Evolutionary conservation across 1,140 invertebrate genomes (phyloP), one percentile per base, ranked within the genome.

Genomic region (Listronotus bonariensis): DNA sequence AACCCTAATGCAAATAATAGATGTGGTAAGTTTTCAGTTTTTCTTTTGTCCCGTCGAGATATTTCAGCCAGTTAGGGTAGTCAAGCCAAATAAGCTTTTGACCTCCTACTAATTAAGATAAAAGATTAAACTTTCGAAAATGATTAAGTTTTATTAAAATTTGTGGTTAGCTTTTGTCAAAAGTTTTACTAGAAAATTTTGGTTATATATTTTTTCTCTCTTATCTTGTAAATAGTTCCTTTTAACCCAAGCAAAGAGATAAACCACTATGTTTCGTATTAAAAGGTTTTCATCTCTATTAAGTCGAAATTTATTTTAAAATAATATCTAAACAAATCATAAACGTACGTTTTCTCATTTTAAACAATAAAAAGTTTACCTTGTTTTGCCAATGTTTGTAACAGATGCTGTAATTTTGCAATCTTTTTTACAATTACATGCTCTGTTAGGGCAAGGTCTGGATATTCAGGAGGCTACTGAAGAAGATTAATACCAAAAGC

Each of bases 1-100:
- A 80, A 97, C 94, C 76, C 89, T 99, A 78, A 97, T 98, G 89
- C 97, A 99, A 88, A 97, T 99, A 81, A 99, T 99, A 82, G 97
- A 99, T 85, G 96, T 99, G 88, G 97, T 99, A 88, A 89, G 92
- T 89, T 55, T 41, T 40, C 12, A 63, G 40, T 55, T 56, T 26
- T 56, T 40, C 49, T 31, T 20, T 49, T 38, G 15, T 46, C 38
- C 45, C 46, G 38, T 31, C 36, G 48, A 31, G 40, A 59, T 15
- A 40, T 59, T 36, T 15, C 32, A 53, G 18, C 40, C 20, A 62
- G 7, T 40, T 60, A 17, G 55, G 53, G 55, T 32, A 57, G 43
- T 46, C 40, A 42, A 18, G 10, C 9, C 42, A 56, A 64, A 57
- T 57, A 64, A 64, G 48, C 32, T 36, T 49, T 38, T 26, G 42